phyloP scores from a whole-genome alignment of 2,797 vertebrate genomes.

The Pipistrellus nathusii region DNA sequence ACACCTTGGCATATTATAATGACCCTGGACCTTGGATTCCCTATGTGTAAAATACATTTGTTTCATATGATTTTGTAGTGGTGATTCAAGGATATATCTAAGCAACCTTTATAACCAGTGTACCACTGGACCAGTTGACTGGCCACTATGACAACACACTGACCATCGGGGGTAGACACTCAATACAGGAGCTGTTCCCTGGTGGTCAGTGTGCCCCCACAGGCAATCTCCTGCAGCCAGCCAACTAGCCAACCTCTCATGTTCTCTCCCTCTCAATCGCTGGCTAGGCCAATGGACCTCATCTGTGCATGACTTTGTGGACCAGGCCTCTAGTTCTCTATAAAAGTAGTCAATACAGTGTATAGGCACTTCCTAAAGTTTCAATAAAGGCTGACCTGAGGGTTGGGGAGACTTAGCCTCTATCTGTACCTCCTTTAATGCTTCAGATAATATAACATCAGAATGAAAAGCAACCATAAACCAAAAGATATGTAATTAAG shows the following conservation, averaged over 20 bases:
- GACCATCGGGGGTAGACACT: too few species aligned
- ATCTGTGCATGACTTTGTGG: too few species aligned
- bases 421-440: not conserved
- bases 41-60: slow-evolving; percentile 5
- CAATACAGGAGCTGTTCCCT: too few species aligned
- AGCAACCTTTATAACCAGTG: too few species aligned
- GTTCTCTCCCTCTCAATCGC: too few species aligned
- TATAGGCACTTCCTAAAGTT: slow-evolving; percentile 11
- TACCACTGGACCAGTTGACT: too few species aligned
- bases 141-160: too few species aligned
- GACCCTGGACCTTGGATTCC: not conserved
- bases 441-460: slow-evolving; percentile 30
- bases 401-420: not conserved
- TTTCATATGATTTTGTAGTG: not conserved
- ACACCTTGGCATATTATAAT: not conserved
- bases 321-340: not conserved
- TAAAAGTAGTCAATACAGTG: not conserved
- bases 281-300: too few species aligned
- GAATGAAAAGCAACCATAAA: slow-evolving; percentile 15
- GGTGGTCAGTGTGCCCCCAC: too few species aligned
- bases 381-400: slow-evolving; percentile 39
- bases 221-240: too few species aligned
- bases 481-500: slow-evolving; percentile 25
- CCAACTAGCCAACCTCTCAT: too few species aligned
- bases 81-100: not conserved